Percentiles rank a stretch among this genome's conserved stretches.
Conservation (phyloP, 2,888 invertebrate genomes). For the Dendrolimus pini region DNA sequence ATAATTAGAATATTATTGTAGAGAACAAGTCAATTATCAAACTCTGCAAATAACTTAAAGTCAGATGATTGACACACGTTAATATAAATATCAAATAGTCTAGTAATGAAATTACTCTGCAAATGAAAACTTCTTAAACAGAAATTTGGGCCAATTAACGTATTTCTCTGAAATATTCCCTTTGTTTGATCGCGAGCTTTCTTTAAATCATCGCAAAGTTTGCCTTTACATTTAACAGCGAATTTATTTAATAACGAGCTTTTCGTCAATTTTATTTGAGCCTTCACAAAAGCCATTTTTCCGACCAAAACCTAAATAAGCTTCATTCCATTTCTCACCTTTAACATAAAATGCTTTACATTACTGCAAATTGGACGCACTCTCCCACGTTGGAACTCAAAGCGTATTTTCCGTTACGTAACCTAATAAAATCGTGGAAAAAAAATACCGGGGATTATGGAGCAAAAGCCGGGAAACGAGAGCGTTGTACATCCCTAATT, state of each 20-base stretch:
- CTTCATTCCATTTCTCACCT: slow-evolving; percentile 28
- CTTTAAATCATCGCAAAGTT: slow-evolving; percentile 3
- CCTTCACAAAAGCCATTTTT: slow-evolving; percentile 22
- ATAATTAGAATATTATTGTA: too few relatives aligned
- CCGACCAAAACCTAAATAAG: slow-evolving; percentile 24
- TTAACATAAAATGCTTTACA: slow-evolving; percentile 37
- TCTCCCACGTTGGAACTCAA: slow-evolving; percentile 32
- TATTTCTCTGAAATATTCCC: slow-evolving; percentile 1
- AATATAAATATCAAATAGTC: too few relatives aligned
- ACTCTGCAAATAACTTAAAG: too few relatives aligned
- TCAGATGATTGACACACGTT: too few relatives aligned
- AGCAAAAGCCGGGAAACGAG: slow-evolving; percentile 22
- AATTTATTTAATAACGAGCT: slow-evolving; percentile 13
- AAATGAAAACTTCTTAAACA: background rate
- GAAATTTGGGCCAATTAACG: background rate
- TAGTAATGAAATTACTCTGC: background rate
- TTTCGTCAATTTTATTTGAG: slow-evolving; percentile 4
- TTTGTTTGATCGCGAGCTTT: slow-evolving; percentile 3
- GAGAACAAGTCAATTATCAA: too few relatives aligned
- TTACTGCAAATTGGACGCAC: slow-evolving; percentile 50
- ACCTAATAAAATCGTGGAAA: slow-evolving; percentile 41
- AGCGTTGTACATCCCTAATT: slow-evolving; percentile 15
- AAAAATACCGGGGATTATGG: slow-evolving; percentile 28
- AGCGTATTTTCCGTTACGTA: slow-evolving; percentile 23
- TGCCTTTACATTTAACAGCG: slow-evolving; percentile 8